Evolutionary conservation across 2,797 vertebrate genomes (phyloP).

Genomic region (Sebastes itinus): DNA sequence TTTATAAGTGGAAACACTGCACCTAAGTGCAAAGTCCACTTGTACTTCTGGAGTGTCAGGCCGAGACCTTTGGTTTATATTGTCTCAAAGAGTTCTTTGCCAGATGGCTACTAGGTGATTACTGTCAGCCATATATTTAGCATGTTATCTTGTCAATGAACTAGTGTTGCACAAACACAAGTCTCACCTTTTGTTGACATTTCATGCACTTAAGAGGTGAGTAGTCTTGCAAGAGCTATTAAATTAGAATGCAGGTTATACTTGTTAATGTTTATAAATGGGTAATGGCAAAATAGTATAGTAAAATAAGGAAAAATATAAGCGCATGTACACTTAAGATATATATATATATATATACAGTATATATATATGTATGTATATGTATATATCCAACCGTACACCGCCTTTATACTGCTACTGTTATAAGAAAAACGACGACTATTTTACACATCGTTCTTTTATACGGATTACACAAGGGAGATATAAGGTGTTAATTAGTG

Average conservation of each 20-base stretch:
- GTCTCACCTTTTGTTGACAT: slow-evolving; percentile 17
- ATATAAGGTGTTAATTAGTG: not conserved
- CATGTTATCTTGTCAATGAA: not conserved
- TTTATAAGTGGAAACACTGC: slow-evolving; percentile 4
- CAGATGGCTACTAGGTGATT: not conserved
- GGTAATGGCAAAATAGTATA: not conserved
- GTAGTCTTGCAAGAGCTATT: not conserved
- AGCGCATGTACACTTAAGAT: not conserved
- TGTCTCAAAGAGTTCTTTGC: not conserved
- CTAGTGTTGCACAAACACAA: not conserved
- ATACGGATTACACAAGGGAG: not conserved
- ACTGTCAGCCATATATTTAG: not conserved
- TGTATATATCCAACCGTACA: not conserved
- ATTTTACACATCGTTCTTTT: not conserved
- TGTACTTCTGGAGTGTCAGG: not conserved
- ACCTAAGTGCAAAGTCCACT: slow-evolving; percentile 32
- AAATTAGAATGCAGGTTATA: not conserved
- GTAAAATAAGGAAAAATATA: not conserved
- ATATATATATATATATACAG: too few species aligned
- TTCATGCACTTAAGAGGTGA: not conserved
- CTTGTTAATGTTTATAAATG: not conserved
- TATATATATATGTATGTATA: too few species aligned
- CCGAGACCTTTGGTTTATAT: slow-evolving; percentile 15
- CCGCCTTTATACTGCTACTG: not conserved
- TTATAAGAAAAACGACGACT: not conserved